phyloP scores from a whole-genome alignment of 2,888 invertebrate species.

The Synanthedon andrenaeformis region DNA sequence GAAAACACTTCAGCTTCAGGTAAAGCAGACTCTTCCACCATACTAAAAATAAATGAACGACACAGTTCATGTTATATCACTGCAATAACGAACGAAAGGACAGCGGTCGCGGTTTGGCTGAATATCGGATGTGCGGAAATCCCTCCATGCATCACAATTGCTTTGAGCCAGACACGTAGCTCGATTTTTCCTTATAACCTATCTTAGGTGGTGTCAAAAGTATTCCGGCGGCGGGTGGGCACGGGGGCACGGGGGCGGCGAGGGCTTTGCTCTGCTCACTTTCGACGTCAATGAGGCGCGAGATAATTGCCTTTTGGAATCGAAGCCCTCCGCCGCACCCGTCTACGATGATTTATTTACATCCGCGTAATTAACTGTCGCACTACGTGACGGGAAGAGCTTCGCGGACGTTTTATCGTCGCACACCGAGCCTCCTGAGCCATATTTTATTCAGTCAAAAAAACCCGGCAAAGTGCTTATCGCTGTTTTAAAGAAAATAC shows the following conservation, averaged over 20 bases:
- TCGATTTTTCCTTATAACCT: constrained; percentile 54
- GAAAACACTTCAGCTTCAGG: constrained; percentile 22
- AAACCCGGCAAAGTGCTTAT: constrained; percentile 51
- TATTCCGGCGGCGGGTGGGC: constrained; percentile 32
- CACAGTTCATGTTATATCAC: constrained; percentile 48
- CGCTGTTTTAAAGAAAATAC: constrained; percentile 56
- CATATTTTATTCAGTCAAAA: constrained; percentile 59
- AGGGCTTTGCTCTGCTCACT: constrained; percentile 45
- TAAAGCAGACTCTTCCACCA: constrained; percentile 28
- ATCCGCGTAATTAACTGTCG: constrained; percentile 69
- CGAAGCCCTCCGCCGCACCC: constrained; percentile 56
- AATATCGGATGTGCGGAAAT: constrained; percentile 49
- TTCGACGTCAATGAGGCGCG: constrained; percentile 64
- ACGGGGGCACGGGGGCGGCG: constrained; percentile 23
- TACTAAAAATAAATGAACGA: constrained; percentile 37
- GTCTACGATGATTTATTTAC: constrained; percentile 70
- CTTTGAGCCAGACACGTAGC: constrained; percentile 50
- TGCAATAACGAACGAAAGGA: constrained; percentile 41
- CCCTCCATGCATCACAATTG: constrained; percentile 55
- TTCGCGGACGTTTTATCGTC: constrained; percentile 58
- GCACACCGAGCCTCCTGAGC: constrained; percentile 43
- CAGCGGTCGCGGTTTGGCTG: constrained; percentile 34
- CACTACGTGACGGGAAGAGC: constrained; percentile 67
- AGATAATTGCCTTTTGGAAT: constrained; percentile 66
- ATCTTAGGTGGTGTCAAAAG: constrained; percentile 48